A percentile compares a stretch with the other conserved stretches of the same genome.
Evolutionary conservation across 2,113 vertebrate genomes (phyloP).

Genomic region (Oryzias javanicus): DNA sequence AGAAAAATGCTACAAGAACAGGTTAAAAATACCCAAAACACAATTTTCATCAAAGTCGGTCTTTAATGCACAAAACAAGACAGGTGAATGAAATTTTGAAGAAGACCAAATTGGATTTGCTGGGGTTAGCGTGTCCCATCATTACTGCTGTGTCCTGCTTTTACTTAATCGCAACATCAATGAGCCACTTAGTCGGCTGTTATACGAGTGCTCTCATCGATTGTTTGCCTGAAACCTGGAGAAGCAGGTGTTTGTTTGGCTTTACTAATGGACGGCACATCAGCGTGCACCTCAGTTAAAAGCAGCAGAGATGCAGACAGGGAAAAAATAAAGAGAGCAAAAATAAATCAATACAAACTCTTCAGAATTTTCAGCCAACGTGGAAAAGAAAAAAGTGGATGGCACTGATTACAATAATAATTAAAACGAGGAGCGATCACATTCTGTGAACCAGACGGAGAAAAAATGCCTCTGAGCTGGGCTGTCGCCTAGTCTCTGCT

Average conservation of each 20-base stretch:
- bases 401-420: slow-evolving; percentile 19
- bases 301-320: slow-evolving; percentile 13
- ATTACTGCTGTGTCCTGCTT: slow-evolving; percentile 37
- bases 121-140: background rate
- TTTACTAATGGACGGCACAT: slow-evolving; percentile 51
- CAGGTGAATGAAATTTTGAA: background rate
- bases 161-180: slow-evolving; percentile 60
- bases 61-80: slow-evolving; percentile 14
- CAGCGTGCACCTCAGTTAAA: slow-evolving; percentile 36
- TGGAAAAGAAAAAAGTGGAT: slow-evolving; percentile 6
- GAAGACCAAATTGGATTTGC: background rate
- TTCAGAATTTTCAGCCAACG: slow-evolving; percentile 1
- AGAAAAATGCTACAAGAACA: too few relatives aligned
- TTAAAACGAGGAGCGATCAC: slow-evolving; percentile 14
- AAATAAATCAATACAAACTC: slow-evolving; percentile 13
- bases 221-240: slow-evolving; percentile 54
- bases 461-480: slow-evolving; percentile 17
- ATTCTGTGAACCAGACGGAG: slow-evolving; percentile 23
- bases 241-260: slow-evolving; percentile 48
- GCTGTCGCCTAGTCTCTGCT: slow-evolving; percentile 46
- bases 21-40: too few relatives aligned
- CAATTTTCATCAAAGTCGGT: background rate
- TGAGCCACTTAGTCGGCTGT: slow-evolving; percentile 48
- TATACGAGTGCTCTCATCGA: slow-evolving; percentile 63
- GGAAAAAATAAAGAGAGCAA: slow-evolving; percentile 12